A percentile compares a stretch with the other conserved stretches of the same genome.
Evolutionary conservation across 2,797 vertebrate genomes (phyloP).

Genomic region (Rhinophrynus dorsalis): DNA sequence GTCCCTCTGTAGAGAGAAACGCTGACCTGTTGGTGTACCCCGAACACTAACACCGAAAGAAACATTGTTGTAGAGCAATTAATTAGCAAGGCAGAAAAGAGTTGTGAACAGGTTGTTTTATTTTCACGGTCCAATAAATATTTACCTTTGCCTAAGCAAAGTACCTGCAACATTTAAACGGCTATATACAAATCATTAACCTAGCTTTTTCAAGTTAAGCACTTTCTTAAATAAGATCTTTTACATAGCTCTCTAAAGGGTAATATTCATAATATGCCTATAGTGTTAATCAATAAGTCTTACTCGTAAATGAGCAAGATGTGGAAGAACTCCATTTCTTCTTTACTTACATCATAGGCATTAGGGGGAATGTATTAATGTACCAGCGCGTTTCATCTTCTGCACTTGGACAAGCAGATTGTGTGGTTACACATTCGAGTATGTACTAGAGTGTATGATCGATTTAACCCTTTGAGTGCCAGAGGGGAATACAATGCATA

Average conservation of each 20-base stretch:
- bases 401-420: too few relatives aligned
- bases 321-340: slow-evolving; percentile 3
- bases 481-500: too few relatives aligned
- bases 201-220: background rate
- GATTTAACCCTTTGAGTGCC: too few relatives aligned
- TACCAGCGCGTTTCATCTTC: too few relatives aligned
- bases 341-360: background rate
- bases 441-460: too few relatives aligned
- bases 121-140: background rate
- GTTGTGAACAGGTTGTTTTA: background rate
- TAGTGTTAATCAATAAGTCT: background rate
- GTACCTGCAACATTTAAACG: background rate
- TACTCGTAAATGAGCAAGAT: background rate
- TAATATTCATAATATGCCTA: slow-evolving; percentile 8
- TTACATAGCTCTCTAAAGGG: background rate
- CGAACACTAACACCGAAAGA: too few relatives aligned
- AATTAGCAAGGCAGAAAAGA: background rate
- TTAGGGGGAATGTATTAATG: too few relatives aligned
- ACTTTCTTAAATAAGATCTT: slow-evolving; percentile 1
- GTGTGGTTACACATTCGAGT: too few relatives aligned
- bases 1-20: too few relatives aligned
- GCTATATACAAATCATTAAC: background rate
- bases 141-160: background rate
- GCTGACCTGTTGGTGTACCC: too few relatives aligned
- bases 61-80: background rate